Evolutionary conservation across 1,140 invertebrate species (phyloP).

Genomic region (Polypedilum pembai): DNA sequence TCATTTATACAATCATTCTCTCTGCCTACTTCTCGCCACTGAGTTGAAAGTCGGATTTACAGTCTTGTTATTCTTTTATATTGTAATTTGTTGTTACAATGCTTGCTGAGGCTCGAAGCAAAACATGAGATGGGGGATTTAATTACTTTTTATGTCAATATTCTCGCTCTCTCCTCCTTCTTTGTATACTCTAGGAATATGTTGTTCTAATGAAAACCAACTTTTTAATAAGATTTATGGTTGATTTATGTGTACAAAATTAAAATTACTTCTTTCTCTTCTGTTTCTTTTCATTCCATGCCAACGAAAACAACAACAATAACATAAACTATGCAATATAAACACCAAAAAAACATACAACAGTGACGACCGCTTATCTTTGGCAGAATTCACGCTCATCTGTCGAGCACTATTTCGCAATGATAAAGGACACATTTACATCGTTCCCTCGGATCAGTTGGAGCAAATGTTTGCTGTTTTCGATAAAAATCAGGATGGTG

Average conservation of each 20-base stretch:
- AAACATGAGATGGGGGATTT: slow-evolving; percentile 8
- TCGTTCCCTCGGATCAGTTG: slow-evolving; percentile 61
- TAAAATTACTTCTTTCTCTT: not conserved
- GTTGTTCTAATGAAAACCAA: not conserved
- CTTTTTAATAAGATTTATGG: slow-evolving; percentile 14
- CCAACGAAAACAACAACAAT: not conserved
- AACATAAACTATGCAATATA: no score
- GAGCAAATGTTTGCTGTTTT: slow-evolving; percentile 71
- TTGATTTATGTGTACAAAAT: not conserved
- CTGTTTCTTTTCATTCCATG: not conserved
- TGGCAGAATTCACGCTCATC: slow-evolving; percentile 70
- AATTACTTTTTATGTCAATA: slow-evolving; percentile 19
- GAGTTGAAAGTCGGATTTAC: not conserved
- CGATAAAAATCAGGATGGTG: slow-evolving; percentile 66
- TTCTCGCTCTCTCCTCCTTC: not conserved
- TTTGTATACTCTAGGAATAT: no score
- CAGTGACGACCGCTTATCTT: slow-evolving; percentile 69
- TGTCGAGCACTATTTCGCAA: slow-evolving; percentile 80
- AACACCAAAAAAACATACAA: not conserved
- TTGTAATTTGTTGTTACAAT: not conserved
- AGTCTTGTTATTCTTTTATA: not conserved
- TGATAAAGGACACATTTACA: slow-evolving; percentile 75
- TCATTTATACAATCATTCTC: not conserved
- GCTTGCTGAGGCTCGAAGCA: not conserved
- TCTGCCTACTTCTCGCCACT: not conserved